These are phyloP conservation scores for Melanotaenia nigrans DNA, from an alignment of 2,797 vertebrate species.

Conservation along the genomic window DNA sequence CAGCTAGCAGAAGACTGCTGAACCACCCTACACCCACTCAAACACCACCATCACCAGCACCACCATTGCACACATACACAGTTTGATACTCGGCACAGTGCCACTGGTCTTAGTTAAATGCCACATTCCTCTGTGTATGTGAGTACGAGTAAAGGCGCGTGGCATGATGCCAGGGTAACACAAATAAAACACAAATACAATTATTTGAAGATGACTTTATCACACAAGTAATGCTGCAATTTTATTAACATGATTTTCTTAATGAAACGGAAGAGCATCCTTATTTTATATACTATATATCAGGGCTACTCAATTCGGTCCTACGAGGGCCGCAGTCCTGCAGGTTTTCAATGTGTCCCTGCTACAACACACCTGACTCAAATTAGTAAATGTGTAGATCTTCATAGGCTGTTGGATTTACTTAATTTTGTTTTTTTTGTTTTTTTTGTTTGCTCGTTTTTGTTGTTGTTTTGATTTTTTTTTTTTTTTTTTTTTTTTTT, in stretches of 20 bases:
- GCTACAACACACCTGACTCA: too few relatives aligned
- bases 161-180: conserved; percentile 10
- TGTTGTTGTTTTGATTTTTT: neutral
- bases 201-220: too few relatives aligned
- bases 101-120: conserved; percentile 64
- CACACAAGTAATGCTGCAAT: too few relatives aligned
- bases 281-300: too few relatives aligned
- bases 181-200: conserved; percentile 14
- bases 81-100: conserved; percentile 34
- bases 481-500: neutral
- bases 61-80: conserved; percentile 14
- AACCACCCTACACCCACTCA: conserved; percentile 26
- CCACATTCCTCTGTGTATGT: conserved; percentile 49
- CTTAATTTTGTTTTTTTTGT: neutral
- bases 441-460: neutral
- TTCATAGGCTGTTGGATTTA: neutral
- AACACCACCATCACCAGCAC: conserved; percentile 22
- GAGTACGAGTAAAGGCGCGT: conserved; percentile 12
- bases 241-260: too few relatives aligned
- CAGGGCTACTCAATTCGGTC: too few relatives aligned
- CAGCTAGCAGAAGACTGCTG: conserved; percentile 16
- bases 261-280: too few relatives aligned
- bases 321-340: too few relatives aligned
- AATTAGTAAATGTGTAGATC: too few relatives aligned
- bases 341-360: too few relatives aligned